phyloP scores from a whole-genome alignment of 1,140 invertebrate genomes.

The Rhagoletis pomonella region DNA sequence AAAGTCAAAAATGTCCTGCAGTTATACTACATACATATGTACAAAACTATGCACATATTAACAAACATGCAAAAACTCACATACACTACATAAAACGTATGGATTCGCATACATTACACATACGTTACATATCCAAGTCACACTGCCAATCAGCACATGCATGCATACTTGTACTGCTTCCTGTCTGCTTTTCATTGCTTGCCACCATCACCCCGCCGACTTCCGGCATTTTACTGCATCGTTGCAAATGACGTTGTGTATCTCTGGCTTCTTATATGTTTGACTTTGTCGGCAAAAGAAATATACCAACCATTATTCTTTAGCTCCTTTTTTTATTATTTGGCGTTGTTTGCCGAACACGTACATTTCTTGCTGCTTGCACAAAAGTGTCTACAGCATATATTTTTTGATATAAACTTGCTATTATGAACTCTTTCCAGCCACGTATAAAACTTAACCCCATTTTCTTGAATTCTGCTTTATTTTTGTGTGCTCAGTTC shows the following conservation, averaged over 20 bases:
- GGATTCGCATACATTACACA: too few species aligned
- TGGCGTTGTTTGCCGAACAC: not conserved
- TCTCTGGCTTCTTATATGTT: not conserved
- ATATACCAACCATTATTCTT: constrained; percentile 3
- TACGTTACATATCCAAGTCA: too few species aligned
- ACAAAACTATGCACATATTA: not conserved
- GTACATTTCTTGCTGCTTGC: not conserved
- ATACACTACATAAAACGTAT: not conserved
- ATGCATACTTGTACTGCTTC: constrained; percentile 10
- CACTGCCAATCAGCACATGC: not conserved
- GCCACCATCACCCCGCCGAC: not conserved
- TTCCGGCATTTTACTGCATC: not conserved
- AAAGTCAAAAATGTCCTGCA: not conserved
- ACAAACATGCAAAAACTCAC: not conserved
- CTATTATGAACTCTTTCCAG: not conserved
- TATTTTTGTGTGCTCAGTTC: not conserved
- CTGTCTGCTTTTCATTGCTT: constrained; percentile 18
- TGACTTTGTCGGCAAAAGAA: constrained; percentile 38
- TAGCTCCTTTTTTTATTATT: constrained; percentile 27
- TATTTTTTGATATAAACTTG: not conserved
- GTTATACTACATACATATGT: not conserved
- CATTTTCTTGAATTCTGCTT: constrained; percentile 20
- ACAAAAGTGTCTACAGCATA: not conserved
- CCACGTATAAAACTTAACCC: constrained; percentile 5
- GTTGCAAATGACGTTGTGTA: not conserved